Evolutionary conservation across 2,888 invertebrate genomes (phyloP).

Genomic region (Ischnus inquisitorius): DNA sequence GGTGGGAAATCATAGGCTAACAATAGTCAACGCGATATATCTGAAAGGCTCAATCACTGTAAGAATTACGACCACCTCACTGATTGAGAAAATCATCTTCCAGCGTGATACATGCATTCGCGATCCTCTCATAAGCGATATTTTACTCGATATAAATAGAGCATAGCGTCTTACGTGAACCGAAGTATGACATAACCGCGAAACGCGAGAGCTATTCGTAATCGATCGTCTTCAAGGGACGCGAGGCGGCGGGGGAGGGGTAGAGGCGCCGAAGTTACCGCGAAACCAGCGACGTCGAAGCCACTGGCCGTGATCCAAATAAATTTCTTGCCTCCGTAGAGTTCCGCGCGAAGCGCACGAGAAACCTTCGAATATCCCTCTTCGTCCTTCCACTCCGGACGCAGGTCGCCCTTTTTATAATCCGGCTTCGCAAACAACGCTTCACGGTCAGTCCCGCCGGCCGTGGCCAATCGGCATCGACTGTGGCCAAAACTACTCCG

Average conservation of each 20-base stretch:
- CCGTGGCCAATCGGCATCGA: constrained; percentile 9
- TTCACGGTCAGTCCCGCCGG: constrained; percentile 25
- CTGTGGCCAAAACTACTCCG: constrained; percentile 8
- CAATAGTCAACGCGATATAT: not conserved
- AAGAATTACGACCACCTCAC: not conserved
- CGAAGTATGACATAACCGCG: constrained; percentile 34
- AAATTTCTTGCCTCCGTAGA: constrained; percentile 46
- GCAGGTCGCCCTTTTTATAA: constrained; percentile 30
- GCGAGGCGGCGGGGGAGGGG: not conserved
- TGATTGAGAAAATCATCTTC: not conserved
- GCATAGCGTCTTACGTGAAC: not conserved
- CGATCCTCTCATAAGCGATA: constrained; percentile 8
- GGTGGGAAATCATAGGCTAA: not conserved
- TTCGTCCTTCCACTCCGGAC: constrained; percentile 12
- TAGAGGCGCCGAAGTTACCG: constrained; percentile 22
- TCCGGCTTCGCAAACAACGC: constrained; percentile 21
- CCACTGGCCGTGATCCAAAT: constrained; percentile 53
- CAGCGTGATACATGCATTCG: not conserved
- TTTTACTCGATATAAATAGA: constrained; percentile 20
- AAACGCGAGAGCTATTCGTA: constrained; percentile 47
- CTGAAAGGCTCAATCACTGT: not conserved
- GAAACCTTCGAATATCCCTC: constrained; percentile 24
- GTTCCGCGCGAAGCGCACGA: constrained; percentile 24
- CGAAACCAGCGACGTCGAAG: constrained; percentile 15
- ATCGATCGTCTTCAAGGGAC: constrained; percentile 37